A percentile compares a stretch with the other conserved stretches of the same genome.
phyloP scores from a whole-genome alignment of 2,888 invertebrate genomes.

The Hypena proboscidalis region DNA sequence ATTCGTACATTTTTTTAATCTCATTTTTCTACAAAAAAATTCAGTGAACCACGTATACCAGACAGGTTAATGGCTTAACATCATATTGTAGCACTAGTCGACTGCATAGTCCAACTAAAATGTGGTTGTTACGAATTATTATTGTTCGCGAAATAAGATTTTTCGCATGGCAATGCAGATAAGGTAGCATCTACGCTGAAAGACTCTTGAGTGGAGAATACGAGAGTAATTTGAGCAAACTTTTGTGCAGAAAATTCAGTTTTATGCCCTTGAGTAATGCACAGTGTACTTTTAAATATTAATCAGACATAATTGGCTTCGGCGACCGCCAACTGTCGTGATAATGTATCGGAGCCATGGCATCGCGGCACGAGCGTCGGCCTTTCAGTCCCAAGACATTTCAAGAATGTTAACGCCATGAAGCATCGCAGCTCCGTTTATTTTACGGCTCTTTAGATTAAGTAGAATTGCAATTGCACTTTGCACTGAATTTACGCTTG shows the following conservation, averaged over 20 bases:
- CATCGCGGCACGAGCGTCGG: conserved; percentile 4
- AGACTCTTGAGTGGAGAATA: conserved; percentile 24
- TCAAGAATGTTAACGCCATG: conserved; percentile 24
- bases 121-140: conserved; percentile 33
- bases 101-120: conserved; percentile 26
- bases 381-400: conserved; percentile 16
- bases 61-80: conserved; percentile 36
- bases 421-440: conserved; percentile 13
- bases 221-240: conserved; percentile 26
- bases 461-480: too few species aligned
- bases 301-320: conserved; percentile 26
- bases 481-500: background rate
- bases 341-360: conserved; percentile 16
- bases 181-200: conserved; percentile 32
- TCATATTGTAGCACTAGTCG: conserved; percentile 26
- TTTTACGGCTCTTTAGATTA: too few species aligned
- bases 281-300: conserved; percentile 20
- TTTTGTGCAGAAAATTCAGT: conserved; percentile 10
- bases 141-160: conserved; percentile 44
- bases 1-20: conserved; percentile 11
- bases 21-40: conserved; percentile 9
- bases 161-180: conserved; percentile 43
- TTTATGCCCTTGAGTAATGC: conserved; percentile 13
- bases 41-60: conserved; percentile 16
- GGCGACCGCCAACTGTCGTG: conserved; percentile 24